Evolutionary conservation across 2,888 invertebrate species (phyloP).

Genomic region (Prosopocoilus inquinatus): DNA sequence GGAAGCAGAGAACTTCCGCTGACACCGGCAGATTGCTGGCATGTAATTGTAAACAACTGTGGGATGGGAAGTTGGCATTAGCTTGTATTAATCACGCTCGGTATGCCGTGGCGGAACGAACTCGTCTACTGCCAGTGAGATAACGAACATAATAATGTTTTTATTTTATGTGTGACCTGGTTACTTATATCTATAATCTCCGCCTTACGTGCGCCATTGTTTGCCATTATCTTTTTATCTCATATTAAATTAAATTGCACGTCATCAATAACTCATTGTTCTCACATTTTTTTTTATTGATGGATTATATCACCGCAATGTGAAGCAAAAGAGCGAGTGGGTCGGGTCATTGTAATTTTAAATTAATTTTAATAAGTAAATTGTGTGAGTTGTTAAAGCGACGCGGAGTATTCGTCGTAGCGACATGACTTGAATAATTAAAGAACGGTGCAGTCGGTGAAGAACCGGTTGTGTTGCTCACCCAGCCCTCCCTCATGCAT

Average conservation of each 20-base stretch:
- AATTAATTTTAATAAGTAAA: slow-evolving; percentile 27
- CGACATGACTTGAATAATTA: slow-evolving; percentile 10
- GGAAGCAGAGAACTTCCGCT: slow-evolving; percentile 20
- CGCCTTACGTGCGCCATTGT: slow-evolving; percentile 20
- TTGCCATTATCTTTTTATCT: slow-evolving; percentile 12
- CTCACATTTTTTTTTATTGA: slow-evolving; percentile 11
- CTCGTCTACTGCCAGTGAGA: slow-evolving; percentile 20
- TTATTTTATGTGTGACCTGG: slow-evolving; percentile 29
- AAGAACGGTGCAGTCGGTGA: slow-evolving; percentile 9
- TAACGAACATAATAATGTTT: slow-evolving; percentile 21
- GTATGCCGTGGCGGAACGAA: slow-evolving; percentile 32
- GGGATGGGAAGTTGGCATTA: slow-evolving; percentile 32
- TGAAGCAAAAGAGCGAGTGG: slow-evolving; percentile 16
- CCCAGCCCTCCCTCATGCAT: slow-evolving; percentile 29
- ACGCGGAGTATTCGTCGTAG: slow-evolving; percentile 28
- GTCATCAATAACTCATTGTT: slow-evolving; percentile 5
- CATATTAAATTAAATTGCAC: neutral
- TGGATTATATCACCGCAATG: slow-evolving; percentile 21
- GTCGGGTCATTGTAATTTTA: slow-evolving; percentile 21
- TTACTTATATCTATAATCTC: slow-evolving; percentile 27
- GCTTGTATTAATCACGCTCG: slow-evolving; percentile 28
- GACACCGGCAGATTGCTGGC: slow-evolving; percentile 24
- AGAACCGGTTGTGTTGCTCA: slow-evolving; percentile 30
- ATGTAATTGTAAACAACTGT: slow-evolving; percentile 34
- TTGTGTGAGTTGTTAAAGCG: slow-evolving; percentile 19